These are phyloP conservation scores for Oreochromis mossambicus DNA, from an alignment of 2,797 vertebrate genomes.

Conservation along the genomic window DNA sequence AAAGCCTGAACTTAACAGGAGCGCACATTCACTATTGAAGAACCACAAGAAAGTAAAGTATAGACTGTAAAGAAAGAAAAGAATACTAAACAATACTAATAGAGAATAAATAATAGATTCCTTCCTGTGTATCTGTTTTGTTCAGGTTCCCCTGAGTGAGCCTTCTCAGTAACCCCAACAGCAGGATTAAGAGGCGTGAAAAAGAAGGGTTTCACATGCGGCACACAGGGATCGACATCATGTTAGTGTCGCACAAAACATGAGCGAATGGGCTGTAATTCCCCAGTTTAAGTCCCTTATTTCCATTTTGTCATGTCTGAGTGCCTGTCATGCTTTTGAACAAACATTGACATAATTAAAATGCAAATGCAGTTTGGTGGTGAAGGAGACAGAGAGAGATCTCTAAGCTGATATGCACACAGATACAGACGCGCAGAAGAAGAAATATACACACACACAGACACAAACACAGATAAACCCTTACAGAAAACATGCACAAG, in stretches of 20 bases:
- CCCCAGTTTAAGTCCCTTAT: constrained; percentile 75
- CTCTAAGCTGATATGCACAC: constrained; percentile 69
- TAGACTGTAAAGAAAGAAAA: not conserved
- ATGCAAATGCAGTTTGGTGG: constrained; percentile 78
- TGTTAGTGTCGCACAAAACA: constrained; percentile 55
- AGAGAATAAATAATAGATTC: constrained; percentile 22
- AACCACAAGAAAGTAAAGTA: not conserved
- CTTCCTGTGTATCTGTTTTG: constrained; percentile 25
- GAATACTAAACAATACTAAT: constrained; percentile 19
- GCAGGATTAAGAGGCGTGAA: constrained; percentile 60
- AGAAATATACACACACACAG: constrained; percentile 27
- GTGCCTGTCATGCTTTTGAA: constrained; percentile 80
- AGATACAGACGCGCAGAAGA: constrained; percentile 47
- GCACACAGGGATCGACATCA: constrained; percentile 58
- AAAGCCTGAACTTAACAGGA: not conserved
- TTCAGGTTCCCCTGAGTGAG: constrained; percentile 29
- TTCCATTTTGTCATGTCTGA: constrained; percentile 77
- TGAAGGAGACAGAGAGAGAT: constrained; percentile 65
- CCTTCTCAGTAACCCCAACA: constrained; percentile 23
- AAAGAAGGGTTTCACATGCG: constrained; percentile 49
- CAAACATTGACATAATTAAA: constrained; percentile 84
- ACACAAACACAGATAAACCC: constrained; percentile 20
- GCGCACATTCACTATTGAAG: not conserved
- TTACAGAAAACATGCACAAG: constrained; percentile 30
- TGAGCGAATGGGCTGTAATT: constrained; percentile 65